A percentile compares a stretch with the other conserved stretches of the same genome.
phyloP scores from a whole-genome alignment of 2,113 vertebrate species.

The Struthio camelus region DNA sequence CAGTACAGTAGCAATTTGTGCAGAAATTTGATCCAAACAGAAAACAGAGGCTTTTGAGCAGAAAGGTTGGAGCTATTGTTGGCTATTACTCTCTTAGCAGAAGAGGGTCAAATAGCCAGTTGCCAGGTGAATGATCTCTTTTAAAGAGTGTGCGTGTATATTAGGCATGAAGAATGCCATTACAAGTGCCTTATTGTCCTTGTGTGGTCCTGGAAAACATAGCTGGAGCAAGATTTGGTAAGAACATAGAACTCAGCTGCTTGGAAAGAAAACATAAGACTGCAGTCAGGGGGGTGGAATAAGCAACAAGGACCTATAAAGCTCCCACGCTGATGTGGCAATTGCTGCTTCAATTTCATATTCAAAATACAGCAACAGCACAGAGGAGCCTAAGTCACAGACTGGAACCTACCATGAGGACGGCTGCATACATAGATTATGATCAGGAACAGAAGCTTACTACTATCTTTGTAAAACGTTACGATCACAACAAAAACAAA shows the following conservation, averaged over 20 bases:
- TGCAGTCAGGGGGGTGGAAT: neutral
- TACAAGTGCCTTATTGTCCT: neutral
- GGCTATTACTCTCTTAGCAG: neutral
- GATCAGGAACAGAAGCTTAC: neutral
- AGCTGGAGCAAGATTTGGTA: neutral
- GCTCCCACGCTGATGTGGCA: neutral
- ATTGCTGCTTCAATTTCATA: neutral
- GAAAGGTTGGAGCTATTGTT: neutral
- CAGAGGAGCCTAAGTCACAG: neutral
- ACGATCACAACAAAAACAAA: neutral
- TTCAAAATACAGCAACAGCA: neutral
- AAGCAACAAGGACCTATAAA: neutral
- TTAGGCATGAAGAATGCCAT: neutral
- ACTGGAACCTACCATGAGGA: neutral
- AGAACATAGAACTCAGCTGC: fast-evolving
- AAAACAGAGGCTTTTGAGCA: neutral
- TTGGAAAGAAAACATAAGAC: neutral
- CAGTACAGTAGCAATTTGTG: neutral
- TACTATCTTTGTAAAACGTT: neutral
- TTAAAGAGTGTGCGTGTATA: neutral
- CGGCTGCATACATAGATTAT: neutral
- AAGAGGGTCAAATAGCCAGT: neutral
- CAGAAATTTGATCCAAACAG: neutral
- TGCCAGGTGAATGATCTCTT: neutral
- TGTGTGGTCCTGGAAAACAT: neutral